Conservation (phyloP, 2,113 vertebrate genomes). For the Campylomormyrus tamandua region DNA sequence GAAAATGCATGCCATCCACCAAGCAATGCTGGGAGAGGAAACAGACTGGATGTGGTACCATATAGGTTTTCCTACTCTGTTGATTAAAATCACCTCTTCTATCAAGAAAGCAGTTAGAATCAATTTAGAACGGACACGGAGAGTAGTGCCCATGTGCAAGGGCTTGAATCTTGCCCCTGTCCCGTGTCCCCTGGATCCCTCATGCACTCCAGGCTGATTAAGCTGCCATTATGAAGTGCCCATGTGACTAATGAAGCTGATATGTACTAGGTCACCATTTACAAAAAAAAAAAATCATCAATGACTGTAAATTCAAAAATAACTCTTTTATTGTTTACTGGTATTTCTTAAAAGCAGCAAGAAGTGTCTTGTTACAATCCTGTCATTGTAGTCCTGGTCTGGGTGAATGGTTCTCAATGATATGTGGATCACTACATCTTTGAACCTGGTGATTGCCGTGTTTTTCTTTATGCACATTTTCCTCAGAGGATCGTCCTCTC, state of each 20-base stretch:
- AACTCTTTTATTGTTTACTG: neutral
- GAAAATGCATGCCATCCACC: neutral
- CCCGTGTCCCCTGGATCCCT: neutral
- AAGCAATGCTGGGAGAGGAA: neutral
- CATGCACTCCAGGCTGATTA: neutral
- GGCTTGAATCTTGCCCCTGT: neutral
- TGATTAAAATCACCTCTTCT: neutral
- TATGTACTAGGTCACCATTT: neutral
- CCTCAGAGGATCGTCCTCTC: neutral
- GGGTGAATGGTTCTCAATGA: neutral
- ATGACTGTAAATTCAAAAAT: neutral
- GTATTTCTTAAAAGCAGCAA: neutral
- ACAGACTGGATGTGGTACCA: neutral
- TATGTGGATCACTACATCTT: neutral
- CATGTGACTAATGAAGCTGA: neutral
- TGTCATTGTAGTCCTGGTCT: neutral
- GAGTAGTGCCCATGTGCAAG: neutral
- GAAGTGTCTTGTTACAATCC: neutral
- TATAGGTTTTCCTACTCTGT: neutral
- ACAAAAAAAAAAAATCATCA: neutral
- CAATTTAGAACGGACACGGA: neutral
- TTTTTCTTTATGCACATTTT: neutral
- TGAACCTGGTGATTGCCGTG: neutral
- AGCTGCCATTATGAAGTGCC: neutral
- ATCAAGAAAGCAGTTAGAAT: neutral